Evolutionary conservation across 2,797 vertebrate species (phyloP), one percentile per base, ranked within the genome.

Genomic region (Denticeps clupeoides): DNA sequence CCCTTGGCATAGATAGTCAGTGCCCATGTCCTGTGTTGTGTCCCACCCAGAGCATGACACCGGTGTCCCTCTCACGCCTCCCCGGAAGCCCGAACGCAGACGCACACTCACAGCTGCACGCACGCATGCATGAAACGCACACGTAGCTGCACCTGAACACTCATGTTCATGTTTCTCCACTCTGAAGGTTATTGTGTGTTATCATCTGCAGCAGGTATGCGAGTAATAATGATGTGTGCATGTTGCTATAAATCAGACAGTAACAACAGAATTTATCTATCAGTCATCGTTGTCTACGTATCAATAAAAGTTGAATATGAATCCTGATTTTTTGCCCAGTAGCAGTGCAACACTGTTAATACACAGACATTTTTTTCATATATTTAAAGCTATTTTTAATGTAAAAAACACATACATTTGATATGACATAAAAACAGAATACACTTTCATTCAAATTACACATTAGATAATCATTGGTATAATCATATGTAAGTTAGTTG

Each of bases 401-500:
- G 76, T 72, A 80, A 75, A 79, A 74, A 64, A 75, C 59, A 68
- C 66, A 77, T 63, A 53, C 64, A 72, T 70, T 62, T 64, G 64
- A 77, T 82, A 78, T 73, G 72, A 75, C 78, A 78, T 45, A 59
- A 23, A 47, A 69, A 58, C 67, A 59, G 55, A 56, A 61, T 78
- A 80, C 67, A 65, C 67, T 56, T 69, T 49, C 50, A 61, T 74
- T 68, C 50, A 60, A 73, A 68, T 80, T 82, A 86, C 75, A 80
- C 65, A 69, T 68, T 64, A 72, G 74, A 72, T 78, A 81, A 77
- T 73, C 81, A 79, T 60, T 77, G 74, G 73, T 73, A 70, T 77
- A 49, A 48, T 74, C 76, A 75, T 82, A 81, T 71, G 82, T 77
- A 82, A 83, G 83, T 87, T 84, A 85, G 82, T 85, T 71, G 72